A percentile compares a stretch with the other conserved stretches of the same genome.
phyloP scores from a whole-genome alignment of 2,797 vertebrate genomes.

The Odontamblyopus lacepedii region DNA sequence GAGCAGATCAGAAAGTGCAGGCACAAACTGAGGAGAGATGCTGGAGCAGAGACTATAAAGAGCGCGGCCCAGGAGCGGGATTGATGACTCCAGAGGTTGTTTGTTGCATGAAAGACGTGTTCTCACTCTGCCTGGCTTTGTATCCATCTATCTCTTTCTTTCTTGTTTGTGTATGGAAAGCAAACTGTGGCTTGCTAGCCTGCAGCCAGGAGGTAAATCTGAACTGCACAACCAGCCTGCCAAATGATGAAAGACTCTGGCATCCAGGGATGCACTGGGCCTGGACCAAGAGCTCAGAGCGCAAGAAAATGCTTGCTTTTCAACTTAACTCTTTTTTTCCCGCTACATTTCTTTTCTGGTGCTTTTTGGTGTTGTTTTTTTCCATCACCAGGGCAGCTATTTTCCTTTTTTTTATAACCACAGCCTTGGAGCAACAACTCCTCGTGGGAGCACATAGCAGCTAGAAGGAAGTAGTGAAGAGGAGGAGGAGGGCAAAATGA shows the following conservation, averaged over 20 bases:
- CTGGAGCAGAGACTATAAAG: conserved; percentile 55
- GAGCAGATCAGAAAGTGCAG: conserved; percentile 63
- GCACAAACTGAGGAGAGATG: conserved; percentile 48
- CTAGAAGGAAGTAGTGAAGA: conserved; percentile 64
- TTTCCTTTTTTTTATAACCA: conserved; percentile 42
- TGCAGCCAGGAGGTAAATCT: conserved; percentile 82
- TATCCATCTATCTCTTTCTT: conserved; percentile 55
- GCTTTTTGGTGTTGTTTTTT: conserved; percentile 58
- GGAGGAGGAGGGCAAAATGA: conserved; percentile 55
- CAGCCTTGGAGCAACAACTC: conserved; percentile 70
- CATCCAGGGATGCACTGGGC: conserved; percentile 79
- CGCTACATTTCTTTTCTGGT: conserved; percentile 55
- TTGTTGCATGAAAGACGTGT: conserved; percentile 74
- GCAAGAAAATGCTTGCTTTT: conserved; percentile 78
- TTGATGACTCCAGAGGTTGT: conserved; percentile 77
- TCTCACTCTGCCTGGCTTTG: conserved; percentile 57
- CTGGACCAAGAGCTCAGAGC: conserved; percentile 79
- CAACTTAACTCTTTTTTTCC: conserved; percentile 75
- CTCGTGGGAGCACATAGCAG: conserved; percentile 66
- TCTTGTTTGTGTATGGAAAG: conserved; percentile 63
- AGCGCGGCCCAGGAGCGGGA: conserved; percentile 57
- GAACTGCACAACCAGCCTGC: conserved; percentile 75
- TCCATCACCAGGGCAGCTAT: conserved; percentile 62
- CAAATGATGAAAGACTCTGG: conserved; percentile 83
- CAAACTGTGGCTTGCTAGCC: conserved; percentile 73